Evolutionary conservation across 2,797 vertebrate species (phyloP).

Genomic region (Denticeps clupeoides): DNA sequence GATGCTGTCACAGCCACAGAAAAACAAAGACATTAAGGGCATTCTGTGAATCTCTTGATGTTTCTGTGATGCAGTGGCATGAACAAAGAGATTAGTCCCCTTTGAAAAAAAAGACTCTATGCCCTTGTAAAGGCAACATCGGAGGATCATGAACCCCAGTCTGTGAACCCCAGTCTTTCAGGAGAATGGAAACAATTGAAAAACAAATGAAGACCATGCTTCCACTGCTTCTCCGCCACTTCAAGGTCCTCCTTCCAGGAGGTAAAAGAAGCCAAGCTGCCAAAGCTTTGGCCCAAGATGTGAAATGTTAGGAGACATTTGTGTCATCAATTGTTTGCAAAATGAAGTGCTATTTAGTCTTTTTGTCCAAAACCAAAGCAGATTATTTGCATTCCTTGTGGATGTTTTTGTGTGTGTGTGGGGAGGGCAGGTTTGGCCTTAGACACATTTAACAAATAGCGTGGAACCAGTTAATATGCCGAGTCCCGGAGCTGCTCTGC

Average conservation of each 20-base stretch:
- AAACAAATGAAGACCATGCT: conserved; percentile 24
- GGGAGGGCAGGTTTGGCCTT: conserved; percentile 45
- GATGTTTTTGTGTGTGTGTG: conserved; percentile 44
- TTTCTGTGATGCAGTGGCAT: conserved; percentile 32
- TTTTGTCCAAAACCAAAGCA: conserved; percentile 41
- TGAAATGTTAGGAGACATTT: conserved; percentile 43
- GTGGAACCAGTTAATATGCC: conserved; percentile 40
- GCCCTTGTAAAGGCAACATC: no score
- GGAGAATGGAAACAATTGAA: conserved; percentile 9
- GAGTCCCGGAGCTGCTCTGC: conserved; percentile 37
- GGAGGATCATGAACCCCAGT: conserved; percentile 17
- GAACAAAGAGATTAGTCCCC: conserved; percentile 26
- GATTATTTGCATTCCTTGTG: conserved; percentile 36
- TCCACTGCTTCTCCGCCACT: no score
- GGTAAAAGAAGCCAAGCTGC: conserved; percentile 35
- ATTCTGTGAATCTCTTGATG: conserved; percentile 23
- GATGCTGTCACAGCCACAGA: no score
- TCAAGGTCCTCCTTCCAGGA: conserved; percentile 39
- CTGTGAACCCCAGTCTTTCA: conserved; percentile 14
- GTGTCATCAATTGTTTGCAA: conserved; percentile 41
- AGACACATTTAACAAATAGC: conserved; percentile 39
- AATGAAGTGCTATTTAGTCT: conserved; percentile 45
- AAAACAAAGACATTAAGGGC: no score
- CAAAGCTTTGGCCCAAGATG: conserved; percentile 33
- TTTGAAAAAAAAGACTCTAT: conserved; percentile 40